A percentile compares a stretch with the other conserved stretches of the same genome.
Evolutionary conservation across 2,888 invertebrate genomes (phyloP).

Genomic region (Thelaira solivaga): DNA sequence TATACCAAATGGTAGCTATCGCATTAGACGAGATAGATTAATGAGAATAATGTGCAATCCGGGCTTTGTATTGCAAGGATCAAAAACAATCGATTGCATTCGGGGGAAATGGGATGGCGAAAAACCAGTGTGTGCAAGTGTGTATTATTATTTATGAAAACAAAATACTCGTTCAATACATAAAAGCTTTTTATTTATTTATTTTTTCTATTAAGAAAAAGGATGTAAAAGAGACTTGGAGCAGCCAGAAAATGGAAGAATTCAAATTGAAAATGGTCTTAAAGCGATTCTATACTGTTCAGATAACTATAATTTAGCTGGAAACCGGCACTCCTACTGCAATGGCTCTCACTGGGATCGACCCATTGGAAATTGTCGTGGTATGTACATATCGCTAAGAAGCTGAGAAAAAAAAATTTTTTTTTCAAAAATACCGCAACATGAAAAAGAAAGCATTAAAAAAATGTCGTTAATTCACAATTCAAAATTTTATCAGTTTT

Average conservation of each 20-base stretch:
- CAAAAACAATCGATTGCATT: constrained; percentile 67
- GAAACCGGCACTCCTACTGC: constrained; percentile 83
- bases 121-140: constrained; percentile 85
- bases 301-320: constrained; percentile 81
- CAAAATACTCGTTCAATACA: background rate
- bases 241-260: constrained; percentile 79
- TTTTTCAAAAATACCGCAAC: no score
- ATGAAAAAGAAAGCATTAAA: no score
- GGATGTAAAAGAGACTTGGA: constrained; percentile 78
- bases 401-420: no score
- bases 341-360: constrained; percentile 85
- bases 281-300: constrained; percentile 83
- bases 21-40: constrained; percentile 40
- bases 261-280: constrained; percentile 78
- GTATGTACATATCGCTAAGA: no score
- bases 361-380: constrained; percentile 81
- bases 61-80: constrained; percentile 64
- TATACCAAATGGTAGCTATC: constrained; percentile 58
- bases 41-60: constrained; percentile 62
- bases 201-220: constrained; percentile 76
- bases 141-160: constrained; percentile 72
- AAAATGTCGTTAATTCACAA: no score
- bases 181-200: background rate
- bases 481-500: no score
- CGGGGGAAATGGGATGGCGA: constrained; percentile 84